phyloP scores from a whole-genome alignment of 2,113 vertebrate species.

The Hiodon tergisus region DNA sequence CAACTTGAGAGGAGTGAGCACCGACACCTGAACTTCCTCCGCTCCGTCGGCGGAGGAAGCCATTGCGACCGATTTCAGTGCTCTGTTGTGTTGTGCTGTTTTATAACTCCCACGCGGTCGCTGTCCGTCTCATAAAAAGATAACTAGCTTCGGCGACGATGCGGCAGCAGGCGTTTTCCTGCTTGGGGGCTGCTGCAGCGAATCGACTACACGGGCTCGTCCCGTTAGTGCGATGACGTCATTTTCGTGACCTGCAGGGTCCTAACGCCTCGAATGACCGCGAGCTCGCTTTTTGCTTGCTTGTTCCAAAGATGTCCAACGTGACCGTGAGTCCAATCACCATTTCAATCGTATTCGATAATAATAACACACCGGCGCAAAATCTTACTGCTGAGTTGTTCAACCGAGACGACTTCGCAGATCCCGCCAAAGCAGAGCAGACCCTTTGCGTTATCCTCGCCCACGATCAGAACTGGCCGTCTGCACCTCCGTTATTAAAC shows the following conservation, averaged over 20 bases:
- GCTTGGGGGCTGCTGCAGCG: conserved; percentile 31
- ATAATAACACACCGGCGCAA: background rate
- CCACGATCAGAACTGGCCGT: too few species aligned
- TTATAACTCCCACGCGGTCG: conserved; percentile 7
- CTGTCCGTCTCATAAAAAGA: conserved; percentile 27
- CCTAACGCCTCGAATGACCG: conserved; percentile 52
- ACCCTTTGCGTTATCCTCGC: too few species aligned
- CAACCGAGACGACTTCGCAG: too few species aligned
- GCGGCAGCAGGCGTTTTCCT: conserved; percentile 33
- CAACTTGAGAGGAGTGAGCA: conserved; percentile 90
- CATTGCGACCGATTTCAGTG: conserved; percentile 57
- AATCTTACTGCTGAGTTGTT: too few species aligned
- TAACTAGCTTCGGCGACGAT: conserved; percentile 36
- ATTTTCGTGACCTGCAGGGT: conserved; percentile 54
- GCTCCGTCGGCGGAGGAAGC: conserved; percentile 81
- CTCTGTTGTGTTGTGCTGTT: background rate
- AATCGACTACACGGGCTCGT: conserved; percentile 5
- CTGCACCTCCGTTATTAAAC: too few species aligned
- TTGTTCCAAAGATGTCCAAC: background rate
- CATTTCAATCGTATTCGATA: background rate
- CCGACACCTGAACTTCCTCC: conserved; percentile 85
- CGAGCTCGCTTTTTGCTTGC: background rate
- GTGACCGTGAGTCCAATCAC: background rate
- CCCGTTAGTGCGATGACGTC: conserved; percentile 31
- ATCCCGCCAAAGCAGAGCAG: too few species aligned